phyloP scores from a whole-genome alignment of 2,888 invertebrate genomes.

The Norana najaformis region DNA sequence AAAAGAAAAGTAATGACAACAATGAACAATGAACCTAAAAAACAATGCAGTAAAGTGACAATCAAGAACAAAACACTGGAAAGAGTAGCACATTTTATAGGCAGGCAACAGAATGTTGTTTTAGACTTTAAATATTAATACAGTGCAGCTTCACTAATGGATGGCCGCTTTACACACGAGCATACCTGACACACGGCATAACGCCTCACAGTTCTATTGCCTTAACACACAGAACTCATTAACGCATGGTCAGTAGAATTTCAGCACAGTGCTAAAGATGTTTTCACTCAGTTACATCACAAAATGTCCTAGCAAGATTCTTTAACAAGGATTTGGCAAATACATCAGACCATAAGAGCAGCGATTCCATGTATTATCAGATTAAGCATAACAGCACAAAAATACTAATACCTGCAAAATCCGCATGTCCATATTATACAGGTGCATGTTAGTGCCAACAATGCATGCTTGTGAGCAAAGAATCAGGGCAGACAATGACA shows the following conservation, averaged over 20 bases:
- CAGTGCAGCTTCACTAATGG: neutral
- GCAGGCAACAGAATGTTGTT: neutral
- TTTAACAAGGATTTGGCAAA: neutral
- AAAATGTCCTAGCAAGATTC: neutral
- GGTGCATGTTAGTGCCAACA: neutral
- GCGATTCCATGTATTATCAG: neutral
- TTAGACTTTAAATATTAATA: neutral
- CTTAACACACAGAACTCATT: neutral
- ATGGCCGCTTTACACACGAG: neutral
- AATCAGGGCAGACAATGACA: neutral
- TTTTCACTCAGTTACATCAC: neutral
- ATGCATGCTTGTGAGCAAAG: neutral
- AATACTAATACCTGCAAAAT: neutral
- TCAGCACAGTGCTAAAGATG: neutral
- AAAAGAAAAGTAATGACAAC: neutral
- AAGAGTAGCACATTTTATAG: neutral
- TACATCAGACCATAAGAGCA: neutral
- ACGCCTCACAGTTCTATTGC: neutral
- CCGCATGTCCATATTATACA: neutral
- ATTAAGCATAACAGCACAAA: neutral
- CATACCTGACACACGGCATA: neutral
- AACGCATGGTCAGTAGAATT: neutral
- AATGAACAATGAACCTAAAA: neutral
- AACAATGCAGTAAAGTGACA: neutral
- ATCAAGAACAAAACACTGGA: neutral